Conservation (phyloP, 2,113 vertebrate species). For the Hiodon tergisus region DNA sequence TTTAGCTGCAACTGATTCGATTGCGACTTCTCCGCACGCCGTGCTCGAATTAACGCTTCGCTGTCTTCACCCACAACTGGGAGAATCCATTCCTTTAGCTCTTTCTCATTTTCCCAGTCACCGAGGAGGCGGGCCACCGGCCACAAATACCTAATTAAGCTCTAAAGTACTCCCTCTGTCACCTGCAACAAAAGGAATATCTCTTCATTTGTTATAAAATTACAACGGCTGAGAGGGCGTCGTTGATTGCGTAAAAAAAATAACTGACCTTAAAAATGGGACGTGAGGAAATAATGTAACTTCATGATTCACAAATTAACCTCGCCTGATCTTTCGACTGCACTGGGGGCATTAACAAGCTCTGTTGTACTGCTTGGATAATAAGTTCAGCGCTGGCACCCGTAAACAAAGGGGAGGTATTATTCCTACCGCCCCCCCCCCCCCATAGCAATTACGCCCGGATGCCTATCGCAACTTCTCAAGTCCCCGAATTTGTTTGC, state of each 20-base stretch:
- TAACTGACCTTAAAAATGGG: conserved; percentile 36
- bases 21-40: too few species aligned
- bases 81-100: too few species aligned
- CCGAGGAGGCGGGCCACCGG: background rate
- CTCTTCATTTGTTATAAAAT: conserved; percentile 58
- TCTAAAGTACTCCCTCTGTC: conserved; percentile 54
- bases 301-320: conserved; percentile 60
- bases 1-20: too few species aligned
- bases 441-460: conserved; percentile 34
- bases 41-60: too few species aligned
- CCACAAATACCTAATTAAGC: conserved; percentile 59
- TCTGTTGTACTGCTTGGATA: conserved; percentile 40
- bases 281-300: conserved; percentile 55
- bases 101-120: background rate
- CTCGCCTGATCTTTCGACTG: conserved; percentile 42
- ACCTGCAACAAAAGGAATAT: conserved; percentile 57
- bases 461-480: conserved; percentile 30
- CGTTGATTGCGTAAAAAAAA: conserved; percentile 48
- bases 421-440: conserved; percentile 12
- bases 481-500: conserved; percentile 23
- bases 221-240: conserved; percentile 53
- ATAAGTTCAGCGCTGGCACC: conserved; percentile 40
- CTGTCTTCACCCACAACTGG: too few species aligned
- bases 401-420: conserved; percentile 39
- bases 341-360: conserved; percentile 35